Evolutionary conservation across 2,113 vertebrate genomes (phyloP), one percentile per base, ranked within the genome.

Genomic region (Misgurnus mizolepis): DNA sequence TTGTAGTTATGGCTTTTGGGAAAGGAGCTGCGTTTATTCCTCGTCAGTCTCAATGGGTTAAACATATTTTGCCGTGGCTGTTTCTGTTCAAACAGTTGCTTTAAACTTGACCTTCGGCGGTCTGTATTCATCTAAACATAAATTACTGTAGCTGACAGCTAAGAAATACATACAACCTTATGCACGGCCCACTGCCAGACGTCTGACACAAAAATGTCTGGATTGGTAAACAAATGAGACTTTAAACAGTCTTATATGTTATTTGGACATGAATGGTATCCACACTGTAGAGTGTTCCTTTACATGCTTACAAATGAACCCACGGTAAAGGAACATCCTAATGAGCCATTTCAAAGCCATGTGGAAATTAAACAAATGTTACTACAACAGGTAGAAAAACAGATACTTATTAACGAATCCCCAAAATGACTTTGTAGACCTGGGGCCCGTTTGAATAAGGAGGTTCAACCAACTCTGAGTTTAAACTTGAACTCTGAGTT

Each of bases 81-180:
- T 56, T 67, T 49, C 55, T 67, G 66, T 58, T 76, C 83, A 82
- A 80, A 66, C 60, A 80, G 77, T 81, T 80, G 14, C 69, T 82
- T 82, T 56, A 56, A 71, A 73, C 72, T 22, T 8, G 53, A 72
- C 77, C 83, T 77, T 85, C 71, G 4, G 17, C 72, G 71, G 80
- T 82, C 77, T 62, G 67, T 61, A 62, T 77, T 55, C 12, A 27
- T 71, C 76, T 45, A 47, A 47, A 27, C 15, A 49, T 78, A 45
- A 74, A 67, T 78, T 73, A 66, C 55, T 12, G 34, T n/a, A 47
- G 9, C 71, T 80, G 70, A 71, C 67, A 82, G 34, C 64, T 17
- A 71, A 67, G 2, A 73, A 39, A 75, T 18, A 67, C 60, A 56
- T 47, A 41, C 22, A 8, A 14, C 9, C 12, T 64, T 11, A 27